Evolutionary conservation across 2,888 invertebrate genomes (phyloP).

Genomic region (Drosophila engyochracea): DNA sequence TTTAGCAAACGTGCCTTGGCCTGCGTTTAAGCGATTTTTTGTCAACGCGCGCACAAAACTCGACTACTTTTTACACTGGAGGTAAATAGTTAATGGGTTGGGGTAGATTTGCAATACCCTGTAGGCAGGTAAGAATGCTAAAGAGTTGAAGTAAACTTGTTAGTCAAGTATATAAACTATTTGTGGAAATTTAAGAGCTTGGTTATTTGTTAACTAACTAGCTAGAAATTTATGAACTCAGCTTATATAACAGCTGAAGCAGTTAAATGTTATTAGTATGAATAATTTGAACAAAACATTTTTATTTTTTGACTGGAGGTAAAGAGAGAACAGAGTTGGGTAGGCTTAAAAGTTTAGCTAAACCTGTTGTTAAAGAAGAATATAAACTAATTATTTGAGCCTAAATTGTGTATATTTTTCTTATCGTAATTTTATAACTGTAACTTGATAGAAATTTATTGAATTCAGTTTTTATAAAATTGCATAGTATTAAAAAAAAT

Average conservation of each 20-base stretch:
- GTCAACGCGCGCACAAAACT: slow-evolving; percentile 78
- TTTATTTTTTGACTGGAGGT: not conserved
- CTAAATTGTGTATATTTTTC: not conserved
- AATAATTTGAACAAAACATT: not conserved
- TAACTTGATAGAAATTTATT: not conserved
- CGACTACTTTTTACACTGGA: slow-evolving; percentile 49
- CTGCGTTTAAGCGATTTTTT: slow-evolving; percentile 80
- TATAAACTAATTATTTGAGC: not conserved
- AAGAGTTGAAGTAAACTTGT: not conserved
- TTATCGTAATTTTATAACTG: not conserved
- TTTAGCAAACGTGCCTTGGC: slow-evolving; percentile 84
- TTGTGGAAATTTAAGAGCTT: not conserved
- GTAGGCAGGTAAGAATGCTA: not conserved
- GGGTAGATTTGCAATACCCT: slow-evolving; percentile 4
- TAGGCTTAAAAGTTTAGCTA: not conserved
- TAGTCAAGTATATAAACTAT: not conserved
- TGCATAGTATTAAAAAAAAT: not conserved
- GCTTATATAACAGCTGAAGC: not conserved
- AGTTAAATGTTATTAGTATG: not conserved
- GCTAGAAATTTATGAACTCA: not conserved
- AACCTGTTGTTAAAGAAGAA: not conserved
- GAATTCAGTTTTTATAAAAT: not conserved
- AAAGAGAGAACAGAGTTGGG: not conserved
- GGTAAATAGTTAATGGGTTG: not conserved
- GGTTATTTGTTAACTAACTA: not conserved